Evolutionary conservation across 2,888 invertebrate species (phyloP).

Genomic region (Drosophila silvestris): DNA sequence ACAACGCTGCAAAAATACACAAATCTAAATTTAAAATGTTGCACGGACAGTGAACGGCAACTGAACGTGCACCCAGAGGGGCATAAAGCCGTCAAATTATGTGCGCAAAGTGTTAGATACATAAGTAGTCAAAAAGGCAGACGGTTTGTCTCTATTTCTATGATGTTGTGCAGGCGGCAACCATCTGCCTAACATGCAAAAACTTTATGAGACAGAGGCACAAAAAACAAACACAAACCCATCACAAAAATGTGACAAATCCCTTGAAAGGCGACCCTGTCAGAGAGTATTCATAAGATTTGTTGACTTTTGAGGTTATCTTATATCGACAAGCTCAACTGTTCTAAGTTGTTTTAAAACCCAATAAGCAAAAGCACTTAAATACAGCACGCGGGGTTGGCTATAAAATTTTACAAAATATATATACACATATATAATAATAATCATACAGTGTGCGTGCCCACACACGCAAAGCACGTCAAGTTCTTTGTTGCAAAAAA

Average conservation of each 20-base stretch:
- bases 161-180: not conserved
- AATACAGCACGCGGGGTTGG: conserved; percentile 43
- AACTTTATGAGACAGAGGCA: conserved; percentile 36
- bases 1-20: conserved; percentile 45
- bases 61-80: conserved; percentile 34
- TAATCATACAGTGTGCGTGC: conserved; percentile 26
- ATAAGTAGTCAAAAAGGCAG: conserved; percentile 19
- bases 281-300: conserved; percentile 7
- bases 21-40: conserved; percentile 68
- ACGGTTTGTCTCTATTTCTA: conserved; percentile 22
- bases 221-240: conserved; percentile 14
- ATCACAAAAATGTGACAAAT: conserved; percentile 18
- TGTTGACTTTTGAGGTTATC: conserved; percentile 9
- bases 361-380: conserved; percentile 34
- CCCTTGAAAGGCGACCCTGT: conserved; percentile 11
- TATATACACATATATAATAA: conserved; percentile 17
- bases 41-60: conserved; percentile 54
- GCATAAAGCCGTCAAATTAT: conserved; percentile 60
- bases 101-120: conserved; percentile 36
- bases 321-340: conserved; percentile 17
- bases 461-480: conserved; percentile 29
- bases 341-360: conserved; percentile 14
- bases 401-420: conserved; percentile 23
- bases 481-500: conserved; percentile 40
- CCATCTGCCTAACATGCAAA: conserved; percentile 4